Base-by-base conservation (phyloP, 2,888 invertebrate species). In the Ophonus ardosiacus region DNA sequence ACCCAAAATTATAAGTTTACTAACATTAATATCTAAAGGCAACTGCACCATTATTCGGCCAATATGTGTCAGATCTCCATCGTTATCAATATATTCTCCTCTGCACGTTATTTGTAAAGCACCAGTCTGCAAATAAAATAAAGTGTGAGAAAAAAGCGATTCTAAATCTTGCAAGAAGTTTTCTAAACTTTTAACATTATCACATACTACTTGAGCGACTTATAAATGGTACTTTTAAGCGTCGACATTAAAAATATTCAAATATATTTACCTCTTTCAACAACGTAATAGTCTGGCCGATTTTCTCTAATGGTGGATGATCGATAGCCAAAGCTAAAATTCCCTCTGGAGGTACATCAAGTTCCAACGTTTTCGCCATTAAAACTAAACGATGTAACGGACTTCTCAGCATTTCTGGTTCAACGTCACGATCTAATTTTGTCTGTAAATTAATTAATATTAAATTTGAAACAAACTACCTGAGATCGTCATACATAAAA, bases 61-160 rank as follows among this genome's bases (percentile, higher is more conserved):
- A 87, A 98, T 91, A 90, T 95, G 96, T 0, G 98, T 98, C 68
- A 99, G 89, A 87, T 98, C 96, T 0, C 98, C 99, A 90, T 99
- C 98, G 13, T 93, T 92, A 0, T 91, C 88, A 15, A 91, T 90
- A 89, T 93, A 93, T 21, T 90, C 89, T 0, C 92, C 93, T 57
- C 93, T 91, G 0, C 93, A 90, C 0, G 93, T 93, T 43, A 93
- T 93, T 85, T 95, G 93, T 7, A 98, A 90, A 0, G 96, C 98
- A 7, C 98, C 98, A n/a, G 95, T 92, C 95, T 97, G 88, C 57
- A 89, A 88, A 8, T 18, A 43, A 81, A 86, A 81, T 31, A 1
- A 21, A 21, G 21, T 21, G 3, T 21, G 3, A 3, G 3, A 21
- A 21, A 21, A 2, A 2, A 21, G 21, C 3, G 1, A 2, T 21